A percentile compares a stretch with the other conserved stretches of the same genome.
phyloP scores from a whole-genome alignment of 2,888 invertebrate genomes.

The Muscina levida region DNA sequence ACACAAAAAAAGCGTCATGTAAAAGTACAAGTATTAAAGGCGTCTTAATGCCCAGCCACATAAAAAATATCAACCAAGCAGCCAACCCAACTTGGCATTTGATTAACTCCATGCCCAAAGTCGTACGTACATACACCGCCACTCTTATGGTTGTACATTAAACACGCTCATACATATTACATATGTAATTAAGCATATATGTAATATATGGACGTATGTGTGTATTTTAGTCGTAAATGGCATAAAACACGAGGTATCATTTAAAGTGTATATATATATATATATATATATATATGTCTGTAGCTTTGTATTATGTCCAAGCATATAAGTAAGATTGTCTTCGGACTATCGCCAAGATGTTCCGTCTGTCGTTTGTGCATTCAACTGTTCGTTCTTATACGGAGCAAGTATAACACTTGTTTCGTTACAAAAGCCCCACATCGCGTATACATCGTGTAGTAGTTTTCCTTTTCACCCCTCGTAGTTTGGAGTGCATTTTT shows the following conservation, averaged over 20 bases:
- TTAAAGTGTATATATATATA: conserved; percentile 28
- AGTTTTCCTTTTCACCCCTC: no score
- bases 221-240: not conserved
- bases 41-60: conserved; percentile 58
- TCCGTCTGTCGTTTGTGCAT: conserved; percentile 25
- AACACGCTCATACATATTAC: not conserved
- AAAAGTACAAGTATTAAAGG: conserved; percentile 54
- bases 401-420: no score
- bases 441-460: no score
- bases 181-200: conserved; percentile 5
- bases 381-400: not conserved
- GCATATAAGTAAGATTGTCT: conserved; percentile 8
- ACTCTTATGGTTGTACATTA: no score
- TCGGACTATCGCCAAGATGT: no score
- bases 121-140: not conserved
- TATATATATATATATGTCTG: conserved; percentile 36
- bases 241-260: conserved; percentile 13
- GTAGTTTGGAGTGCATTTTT: conserved; percentile 29
- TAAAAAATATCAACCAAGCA: conserved; percentile 44
- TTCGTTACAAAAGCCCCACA: no score
- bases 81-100: conserved; percentile 56
- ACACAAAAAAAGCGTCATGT: conserved; percentile 27
- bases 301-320: no score
- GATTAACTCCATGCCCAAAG: conserved; percentile 48
- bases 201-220: not conserved